Evolutionary conservation across 2,797 vertebrate species (phyloP).

Genomic region (Tenualosa thibaudeaui): DNA sequence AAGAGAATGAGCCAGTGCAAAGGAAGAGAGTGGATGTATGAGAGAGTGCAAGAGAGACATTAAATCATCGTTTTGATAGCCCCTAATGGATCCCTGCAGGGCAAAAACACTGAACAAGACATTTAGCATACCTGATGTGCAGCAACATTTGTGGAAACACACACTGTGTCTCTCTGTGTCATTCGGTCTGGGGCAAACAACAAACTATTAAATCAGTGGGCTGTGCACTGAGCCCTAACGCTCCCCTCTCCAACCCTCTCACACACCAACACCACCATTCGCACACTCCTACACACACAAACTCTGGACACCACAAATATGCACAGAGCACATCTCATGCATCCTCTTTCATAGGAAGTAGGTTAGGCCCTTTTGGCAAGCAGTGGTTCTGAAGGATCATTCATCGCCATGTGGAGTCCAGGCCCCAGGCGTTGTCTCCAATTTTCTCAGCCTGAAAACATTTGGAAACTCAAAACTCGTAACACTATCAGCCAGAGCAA

Average conservation of each 20-base stretch:
- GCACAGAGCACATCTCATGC: background rate
- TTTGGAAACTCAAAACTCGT: background rate
- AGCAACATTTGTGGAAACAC: background rate
- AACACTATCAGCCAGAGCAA: background rate
- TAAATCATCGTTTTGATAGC: background rate
- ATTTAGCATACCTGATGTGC: background rate
- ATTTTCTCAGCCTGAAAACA: constrained; percentile 14
- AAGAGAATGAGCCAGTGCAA: background rate
- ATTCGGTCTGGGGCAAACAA: constrained; percentile 2
- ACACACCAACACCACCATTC: background rate
- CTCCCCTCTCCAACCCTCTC: too few relatives aligned
- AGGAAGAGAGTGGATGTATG: background rate
- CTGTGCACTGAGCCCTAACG: background rate
- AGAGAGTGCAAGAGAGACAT: background rate
- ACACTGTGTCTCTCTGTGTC: background rate
- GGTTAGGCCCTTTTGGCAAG: constrained; percentile 15
- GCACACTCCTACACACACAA: background rate
- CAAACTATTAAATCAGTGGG: background rate
- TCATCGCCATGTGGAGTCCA: background rate
- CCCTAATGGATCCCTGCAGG: background rate
- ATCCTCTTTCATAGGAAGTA: background rate
- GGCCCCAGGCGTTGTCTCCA: constrained; percentile 3
- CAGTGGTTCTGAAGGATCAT: constrained; percentile 8
- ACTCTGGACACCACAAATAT: background rate
- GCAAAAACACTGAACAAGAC: constrained; percentile 1